Base-by-base conservation (phyloP, 2,113 vertebrate genomes). In the Lates calcarifer region DNA sequence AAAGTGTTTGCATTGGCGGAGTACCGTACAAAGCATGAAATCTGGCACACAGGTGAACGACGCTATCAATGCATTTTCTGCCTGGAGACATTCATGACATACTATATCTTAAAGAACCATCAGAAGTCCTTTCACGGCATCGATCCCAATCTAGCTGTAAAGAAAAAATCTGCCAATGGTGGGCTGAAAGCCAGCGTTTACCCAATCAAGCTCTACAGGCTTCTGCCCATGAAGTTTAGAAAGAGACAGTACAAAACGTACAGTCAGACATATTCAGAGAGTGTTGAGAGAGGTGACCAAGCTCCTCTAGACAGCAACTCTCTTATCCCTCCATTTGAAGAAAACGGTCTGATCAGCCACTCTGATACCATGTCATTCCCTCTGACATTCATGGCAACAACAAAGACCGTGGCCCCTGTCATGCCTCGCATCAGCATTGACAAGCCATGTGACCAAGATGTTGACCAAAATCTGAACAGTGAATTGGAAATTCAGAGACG, bases 61-160 rank as follows among this genome's bases (percentile, higher is more conserved):
- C 96, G 98, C 0, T 99, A 99, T 77, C 98, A 99, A 92, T 99
- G 98, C 87, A 99, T 99, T 82, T 99, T 99, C 92, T 99, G 98
- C 80, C 93, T 99, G 26, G 98, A 99, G 91, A 98, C 98, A 10
- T 99, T 99, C 87, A 97, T 99, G 97, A 99, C 98, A 39, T 99
- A 99, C 73, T 99, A 99, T 67, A 98, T 99, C 80, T 95, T 99
- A 43, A 99, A 99, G 92, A 99, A 99, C 88, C 98, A 99, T 77
- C 98, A 99, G 91, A 99, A 98, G 88, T 96, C 98, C 81, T 99
- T 97, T 91, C 98, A 99, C 58, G 98, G 97, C 68, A 98, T 99
- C 72, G 98, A 99, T 83, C 97, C 98, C n/a, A 95, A 94, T 56
- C 91, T 98, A 26, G 96, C 96, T 24, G 96, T 97, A 56, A 97